Percentiles rank a stretch among this genome's conserved stretches.
These are phyloP conservation scores for Musca vetustissima DNA, from an alignment of 1,140 invertebrate species.

Conservation along the genomic window DNA sequence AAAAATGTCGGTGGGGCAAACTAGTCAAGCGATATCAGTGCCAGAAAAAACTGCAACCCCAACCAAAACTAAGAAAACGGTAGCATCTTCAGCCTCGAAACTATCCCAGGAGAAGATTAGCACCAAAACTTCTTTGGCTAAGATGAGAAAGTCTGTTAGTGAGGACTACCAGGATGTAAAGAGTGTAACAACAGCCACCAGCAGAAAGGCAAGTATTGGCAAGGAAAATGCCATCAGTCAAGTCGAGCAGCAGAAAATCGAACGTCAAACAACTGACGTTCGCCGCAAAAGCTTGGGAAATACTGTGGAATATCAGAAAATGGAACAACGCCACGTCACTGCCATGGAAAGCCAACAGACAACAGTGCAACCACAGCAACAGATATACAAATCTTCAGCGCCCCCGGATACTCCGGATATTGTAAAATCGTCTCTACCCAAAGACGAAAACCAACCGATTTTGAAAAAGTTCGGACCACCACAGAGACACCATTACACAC, in stretches of 20 bases:
- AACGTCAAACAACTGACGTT: conserved; percentile 33
- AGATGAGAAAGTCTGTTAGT: neutral
- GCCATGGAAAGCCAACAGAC: conserved; percentile 24
- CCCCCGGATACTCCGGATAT: conserved; percentile 50
- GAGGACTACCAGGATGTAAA: neutral
- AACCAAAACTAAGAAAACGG: neutral
- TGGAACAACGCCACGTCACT: conserved; percentile 12
- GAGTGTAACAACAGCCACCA: neutral
- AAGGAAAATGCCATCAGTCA: neutral
- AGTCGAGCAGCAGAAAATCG: conserved; percentile 18
- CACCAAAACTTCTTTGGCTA: neutral
- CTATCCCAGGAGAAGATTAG: neutral
- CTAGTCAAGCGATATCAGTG: neutral
- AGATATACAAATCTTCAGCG: conserved; percentile 48
- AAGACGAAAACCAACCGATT: conserved; percentile 44
- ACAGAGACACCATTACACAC: conserved; percentile 49
- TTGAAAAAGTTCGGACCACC: conserved; percentile 53
- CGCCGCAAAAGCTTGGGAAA: conserved; percentile 46
- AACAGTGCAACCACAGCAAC: neutral
- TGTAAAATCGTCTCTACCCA: conserved; percentile 52
- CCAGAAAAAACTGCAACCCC: neutral
- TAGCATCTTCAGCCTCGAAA: neutral
- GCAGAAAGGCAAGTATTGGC: conserved; percentile 11
- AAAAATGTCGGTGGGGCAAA: neutral
- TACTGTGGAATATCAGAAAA: conserved; percentile 32